Evolutionary conservation across 2,888 invertebrate genomes (phyloP), one percentile per base, ranked within the genome.

Genomic region (Campoplex nolae): DNA sequence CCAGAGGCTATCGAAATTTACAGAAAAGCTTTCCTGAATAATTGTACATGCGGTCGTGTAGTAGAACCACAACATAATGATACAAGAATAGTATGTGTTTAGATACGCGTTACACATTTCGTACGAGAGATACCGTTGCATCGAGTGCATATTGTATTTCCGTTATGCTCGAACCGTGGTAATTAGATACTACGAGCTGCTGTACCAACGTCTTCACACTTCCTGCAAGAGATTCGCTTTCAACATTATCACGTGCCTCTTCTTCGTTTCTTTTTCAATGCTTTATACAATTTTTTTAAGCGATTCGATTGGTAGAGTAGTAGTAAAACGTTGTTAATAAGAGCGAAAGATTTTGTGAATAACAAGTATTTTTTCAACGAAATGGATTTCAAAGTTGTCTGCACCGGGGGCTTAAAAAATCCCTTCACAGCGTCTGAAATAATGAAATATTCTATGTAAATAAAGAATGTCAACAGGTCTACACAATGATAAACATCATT

Each of bases 101-200:
- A 74, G 45, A 75, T 68, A 85, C 58, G 77, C 78, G 65, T 84
- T 82, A 76, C 86, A 70, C 79, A 48, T 45, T 51, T n/a, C 56
- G 58, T 85, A 88, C 84, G 28, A 76, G 45, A 67, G 80, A 81
- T 87, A 84, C 87, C 83, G 85, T 87, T 88, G 85, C 65, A 84
- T 48, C 48, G 48, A 70, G 75, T 71, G 62, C 54, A 77, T 86
- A 88, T 83, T 81, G 79, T 86, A 86, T 86, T 86, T 84, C 85
- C 84, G 85, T 83, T 74, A 84, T 79, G 79, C 83, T 71, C 74
- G 45, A 71, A 73, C 83, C 82, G 76, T 67, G 76, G 88, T 88
- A 88, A 88, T 88, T 86, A 86, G 86, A 87, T 84, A 87, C 81
- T 77, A 67, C 81, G 82, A 74, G 73, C 83, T 81, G 75, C 79